Conservation (phyloP, 2,888 invertebrate species). For the Dolichopus griseipennis region DNA sequence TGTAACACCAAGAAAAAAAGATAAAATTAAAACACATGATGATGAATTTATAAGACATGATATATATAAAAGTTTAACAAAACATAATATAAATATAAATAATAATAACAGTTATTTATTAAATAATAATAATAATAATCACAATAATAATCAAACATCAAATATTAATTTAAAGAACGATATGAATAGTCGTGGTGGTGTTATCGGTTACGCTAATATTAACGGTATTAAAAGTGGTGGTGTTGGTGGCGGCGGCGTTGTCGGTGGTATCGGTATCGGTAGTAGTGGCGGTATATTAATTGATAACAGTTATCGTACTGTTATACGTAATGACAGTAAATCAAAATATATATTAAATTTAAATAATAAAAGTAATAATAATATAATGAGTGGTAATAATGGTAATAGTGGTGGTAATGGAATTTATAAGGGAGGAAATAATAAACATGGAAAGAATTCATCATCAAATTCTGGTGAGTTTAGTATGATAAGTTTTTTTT, state of each 20-base stretch:
- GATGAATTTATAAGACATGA: conserved; percentile 4
- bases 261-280: too few species aligned
- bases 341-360: not conserved
- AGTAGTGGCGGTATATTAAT: not conserved
- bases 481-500: not conserved
- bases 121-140: conserved; percentile 4
- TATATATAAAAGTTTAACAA: conserved; percentile 9
- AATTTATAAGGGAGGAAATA: not conserved
- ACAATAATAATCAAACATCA: not conserved
- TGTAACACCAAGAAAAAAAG: conserved; percentile 25
- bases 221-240: too few species aligned
- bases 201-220: not conserved
- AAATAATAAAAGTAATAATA: not conserved
- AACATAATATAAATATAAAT: conserved; percentile 11
- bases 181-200: not conserved
- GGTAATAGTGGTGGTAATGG: not conserved
- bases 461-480: conserved; percentile 5
- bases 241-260: too few species aligned
- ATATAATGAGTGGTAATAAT: not conserved
- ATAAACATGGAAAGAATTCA: not conserved
- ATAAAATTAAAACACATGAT: conserved; percentile 19
- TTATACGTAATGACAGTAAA: not conserved
- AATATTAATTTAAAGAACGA: too few species aligned
- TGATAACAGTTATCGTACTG: not conserved
- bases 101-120: conserved; percentile 4